A percentile compares a stretch with the other conserved stretches of the same genome.
These are phyloP conservation scores for Solen grandis DNA, from an alignment of 1,140 invertebrate species.

Conservation along the genomic window DNA sequence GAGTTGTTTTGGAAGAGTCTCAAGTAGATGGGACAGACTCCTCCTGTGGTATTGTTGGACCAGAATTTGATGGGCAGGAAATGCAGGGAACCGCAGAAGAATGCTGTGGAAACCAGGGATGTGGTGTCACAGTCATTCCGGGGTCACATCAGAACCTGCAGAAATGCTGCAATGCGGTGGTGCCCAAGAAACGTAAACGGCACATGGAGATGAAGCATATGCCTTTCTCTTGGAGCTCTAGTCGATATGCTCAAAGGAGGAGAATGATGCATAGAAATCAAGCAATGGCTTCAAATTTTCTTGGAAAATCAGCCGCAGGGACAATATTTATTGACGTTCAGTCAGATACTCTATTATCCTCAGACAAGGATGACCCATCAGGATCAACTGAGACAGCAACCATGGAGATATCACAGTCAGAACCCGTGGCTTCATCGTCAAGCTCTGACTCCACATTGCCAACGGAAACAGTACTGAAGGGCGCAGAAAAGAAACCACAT, in stretches of 20 bases:
- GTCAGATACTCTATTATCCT: conserved; percentile 33
- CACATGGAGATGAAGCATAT: conserved; percentile 77
- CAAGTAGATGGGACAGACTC: not conserved
- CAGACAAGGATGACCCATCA: not conserved
- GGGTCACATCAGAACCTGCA: conserved; percentile 69
- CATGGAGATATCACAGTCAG: not conserved
- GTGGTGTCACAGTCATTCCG: conserved; percentile 72
- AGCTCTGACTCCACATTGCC: not conserved
- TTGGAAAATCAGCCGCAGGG: conserved; percentile 19
- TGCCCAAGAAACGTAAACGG: conserved; percentile 77
- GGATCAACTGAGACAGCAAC: not conserved
- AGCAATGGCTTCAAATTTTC: not conserved
- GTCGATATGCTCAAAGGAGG: conserved; percentile 38
- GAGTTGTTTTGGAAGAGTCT: no score
- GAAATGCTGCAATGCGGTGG: conserved; percentile 76
- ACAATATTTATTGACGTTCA: conserved; percentile 65
- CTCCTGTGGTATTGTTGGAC: no score
- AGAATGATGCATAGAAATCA: conserved; percentile 26
- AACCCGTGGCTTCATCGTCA: not conserved
- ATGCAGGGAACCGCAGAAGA: conserved; percentile 13
- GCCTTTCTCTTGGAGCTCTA: conserved; percentile 40
- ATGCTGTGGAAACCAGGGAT: conserved; percentile 69
- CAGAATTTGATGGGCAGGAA: not conserved
- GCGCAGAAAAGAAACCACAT: conserved; percentile 33
- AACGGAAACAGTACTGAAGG: not conserved